A percentile compares a stretch with the other conserved stretches of the same genome.
phyloP scores from a whole-genome alignment of 1,140 invertebrate species.

The Antheraea pernyi region DNA sequence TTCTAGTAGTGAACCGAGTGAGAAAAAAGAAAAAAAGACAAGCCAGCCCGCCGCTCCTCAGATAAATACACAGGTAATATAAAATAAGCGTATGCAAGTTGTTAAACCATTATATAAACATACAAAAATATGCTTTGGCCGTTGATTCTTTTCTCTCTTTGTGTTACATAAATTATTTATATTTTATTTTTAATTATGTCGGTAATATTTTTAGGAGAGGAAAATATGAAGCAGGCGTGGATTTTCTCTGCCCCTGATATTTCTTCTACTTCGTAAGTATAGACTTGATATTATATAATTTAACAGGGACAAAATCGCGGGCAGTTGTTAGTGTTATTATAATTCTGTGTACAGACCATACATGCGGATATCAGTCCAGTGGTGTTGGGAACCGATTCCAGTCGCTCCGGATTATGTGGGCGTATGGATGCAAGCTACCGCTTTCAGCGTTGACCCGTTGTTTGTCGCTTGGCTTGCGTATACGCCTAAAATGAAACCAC shows the following conservation, averaged over 20 bases:
- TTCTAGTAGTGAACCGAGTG: conserved; percentile 55
- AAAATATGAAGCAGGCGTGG: conserved; percentile 49
- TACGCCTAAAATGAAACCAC: conserved; percentile 28
- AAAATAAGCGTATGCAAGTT: not conserved
- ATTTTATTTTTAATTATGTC: no score
- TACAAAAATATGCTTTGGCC: no score
- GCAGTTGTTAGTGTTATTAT: not conserved
- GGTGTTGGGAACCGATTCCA: conserved; percentile 27
- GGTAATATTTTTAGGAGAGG: conserved; percentile 29
- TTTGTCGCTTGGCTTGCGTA: conserved; percentile 53
- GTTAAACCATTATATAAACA: no score
- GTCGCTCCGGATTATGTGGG: conserved; percentile 43
- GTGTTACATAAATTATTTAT: no score
- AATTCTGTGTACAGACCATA: conserved; percentile 40
- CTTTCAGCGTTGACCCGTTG: conserved; percentile 50
- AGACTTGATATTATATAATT: no score
- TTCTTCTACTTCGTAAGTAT: conserved; percentile 47
- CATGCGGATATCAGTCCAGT: conserved; percentile 41
- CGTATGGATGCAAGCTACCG: conserved; percentile 45
- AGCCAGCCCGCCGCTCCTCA: not conserved
- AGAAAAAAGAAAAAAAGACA: conserved; percentile 29
- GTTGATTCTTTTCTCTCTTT: no score
- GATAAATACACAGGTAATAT: not conserved
- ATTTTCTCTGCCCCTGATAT: conserved; percentile 50
- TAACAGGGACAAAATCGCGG: no score